Evolutionary conservation across 2,888 invertebrate genomes (phyloP).

Genomic region (Kryphioiulus occultus): DNA sequence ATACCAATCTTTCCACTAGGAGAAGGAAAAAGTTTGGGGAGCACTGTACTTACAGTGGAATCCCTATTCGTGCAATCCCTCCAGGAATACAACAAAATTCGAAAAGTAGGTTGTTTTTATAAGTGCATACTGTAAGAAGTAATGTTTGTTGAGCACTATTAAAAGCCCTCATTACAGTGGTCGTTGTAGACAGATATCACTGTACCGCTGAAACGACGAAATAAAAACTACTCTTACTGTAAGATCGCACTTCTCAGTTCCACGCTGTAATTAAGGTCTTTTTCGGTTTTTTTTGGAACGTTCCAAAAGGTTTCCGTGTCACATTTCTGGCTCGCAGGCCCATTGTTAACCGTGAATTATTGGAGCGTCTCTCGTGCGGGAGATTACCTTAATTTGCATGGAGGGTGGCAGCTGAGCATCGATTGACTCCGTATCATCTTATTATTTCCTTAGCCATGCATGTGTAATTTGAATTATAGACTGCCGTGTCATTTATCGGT

Average conservation of each 20-base stretch:
- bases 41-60: no score
- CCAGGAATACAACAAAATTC: no score
- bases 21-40: no score
- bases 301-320: slow-evolving; percentile 1
- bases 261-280: not conserved
- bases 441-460: slow-evolving; percentile 31
- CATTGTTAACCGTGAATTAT: slow-evolving; percentile 31
- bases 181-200: no score
- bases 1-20: no score
- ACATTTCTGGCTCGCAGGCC: not conserved
- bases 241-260: not conserved
- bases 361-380: slow-evolving; percentile 20
- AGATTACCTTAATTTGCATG: slow-evolving; percentile 40
- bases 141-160: no score
- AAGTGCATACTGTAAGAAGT: no score
- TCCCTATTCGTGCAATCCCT: no score
- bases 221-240: not conserved
- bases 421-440: slow-evolving; percentile 40
- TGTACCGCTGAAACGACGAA: no score
- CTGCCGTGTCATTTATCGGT: slow-evolving; percentile 34
- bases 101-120: no score
- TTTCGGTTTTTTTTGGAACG: not conserved
- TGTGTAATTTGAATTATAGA: slow-evolving; percentile 36
- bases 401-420: slow-evolving; percentile 32
- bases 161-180: no score